Percentiles rank a stretch among this genome's conserved stretches.
Evolutionary conservation across 2,888 invertebrate genomes (phyloP).

Genomic region (Agrenia bidenticulata): DNA sequence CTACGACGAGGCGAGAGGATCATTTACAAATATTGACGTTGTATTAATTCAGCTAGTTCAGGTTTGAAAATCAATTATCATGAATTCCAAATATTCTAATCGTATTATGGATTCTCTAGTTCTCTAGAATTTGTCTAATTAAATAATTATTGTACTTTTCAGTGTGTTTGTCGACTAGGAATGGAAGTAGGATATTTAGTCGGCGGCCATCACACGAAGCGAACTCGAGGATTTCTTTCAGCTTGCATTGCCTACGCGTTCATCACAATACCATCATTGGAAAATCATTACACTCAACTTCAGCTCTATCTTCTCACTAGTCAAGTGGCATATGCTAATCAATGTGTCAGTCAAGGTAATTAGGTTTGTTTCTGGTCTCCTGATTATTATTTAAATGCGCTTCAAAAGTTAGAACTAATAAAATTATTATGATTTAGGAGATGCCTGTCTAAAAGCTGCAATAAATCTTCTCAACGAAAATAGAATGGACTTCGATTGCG

Average conservation of each 20-base stretch:
- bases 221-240: conserved; percentile 81
- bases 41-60: conserved; percentile 84
- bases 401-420: too few species aligned
- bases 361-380: not conserved
- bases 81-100: not conserved
- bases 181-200: conserved; percentile 69
- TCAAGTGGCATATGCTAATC: conserved; percentile 83
- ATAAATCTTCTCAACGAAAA: conserved; percentile 62
- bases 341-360: conserved; percentile 85
- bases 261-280: conserved; percentile 94
- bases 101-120: not conserved
- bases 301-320: conserved; percentile 84
- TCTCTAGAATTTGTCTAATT: too few species aligned
- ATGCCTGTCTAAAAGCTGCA: conserved; percentile 89
- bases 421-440: conserved; percentile 65
- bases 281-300: conserved; percentile 73
- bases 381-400: not conserved
- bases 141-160: conserved; percentile 53
- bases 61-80: conserved; percentile 58
- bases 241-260: conserved; percentile 95
- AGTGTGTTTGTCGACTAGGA: conserved; percentile 80
- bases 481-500: conserved; percentile 39
- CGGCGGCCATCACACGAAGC: conserved; percentile 72
- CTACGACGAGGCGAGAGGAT: conserved; percentile 87
- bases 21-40: conserved; percentile 85